Base-by-base conservation (phyloP, 1,140 invertebrate species). In the Sarcophaga bullata region DNA sequence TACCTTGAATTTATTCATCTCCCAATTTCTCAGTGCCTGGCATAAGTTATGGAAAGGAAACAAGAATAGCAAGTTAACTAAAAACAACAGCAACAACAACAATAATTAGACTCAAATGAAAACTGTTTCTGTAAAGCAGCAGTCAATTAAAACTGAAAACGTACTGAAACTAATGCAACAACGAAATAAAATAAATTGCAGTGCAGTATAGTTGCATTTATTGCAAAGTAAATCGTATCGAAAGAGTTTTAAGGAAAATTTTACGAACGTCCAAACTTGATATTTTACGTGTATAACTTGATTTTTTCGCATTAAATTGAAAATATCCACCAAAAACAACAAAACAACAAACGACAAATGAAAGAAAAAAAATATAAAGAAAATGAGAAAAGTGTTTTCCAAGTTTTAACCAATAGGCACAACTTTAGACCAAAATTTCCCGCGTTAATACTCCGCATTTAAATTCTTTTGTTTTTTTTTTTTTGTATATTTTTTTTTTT, bases 231-330 rank as follows among this genome's bases (percentile, higher is more conserved):
- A 50, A 52, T 48, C 46, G 15, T 11, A n/a, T 8, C 17, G 25
- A 37, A 37, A 37, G 4, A 37, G 46, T 76, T 19, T 19, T 50
- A 50, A 25, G 47, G 48, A 37, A 78, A 78, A 76, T 75, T 49
- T 11, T 50, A 47, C 47, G 15, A 78, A 8, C 48, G 19, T 47
- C 73, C 15, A 78, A 78, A 78, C 75, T 78, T 78, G 75, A 78
- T 78, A 78, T 78, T 78, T 52, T 78, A 78, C 49, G 75, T 78
- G 49, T 78, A 50, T 78, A 78, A 78, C 75, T 52, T 78, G 75
- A 78, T 50, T 78, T 52, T 37, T 37, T 37, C 25, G 25, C 25
- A 37, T 37, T 37, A 37, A 37, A 37, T 37, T 37, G 25, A 37
- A 37, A 37, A 37, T 37, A 37, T 37, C 25, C 25, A 37, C 25